These are phyloP conservation scores for Eulemur rufifrons DNA, from an alignment of 2,113 vertebrate species.

Conservation along the genomic window DNA sequence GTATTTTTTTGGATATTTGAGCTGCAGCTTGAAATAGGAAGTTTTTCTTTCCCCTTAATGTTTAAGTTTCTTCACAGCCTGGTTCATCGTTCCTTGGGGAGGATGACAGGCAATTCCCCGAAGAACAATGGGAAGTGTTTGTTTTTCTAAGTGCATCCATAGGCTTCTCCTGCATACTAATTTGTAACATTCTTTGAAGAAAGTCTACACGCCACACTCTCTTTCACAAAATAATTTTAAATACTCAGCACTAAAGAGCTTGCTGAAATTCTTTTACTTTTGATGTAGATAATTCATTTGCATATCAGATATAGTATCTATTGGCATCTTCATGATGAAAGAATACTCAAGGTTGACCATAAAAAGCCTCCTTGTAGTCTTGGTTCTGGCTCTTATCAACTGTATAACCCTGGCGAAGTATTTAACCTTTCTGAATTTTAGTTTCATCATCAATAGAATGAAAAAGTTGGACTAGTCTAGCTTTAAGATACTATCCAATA, in stretches of 20 bases:
- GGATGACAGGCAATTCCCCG: background rate
- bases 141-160: background rate
- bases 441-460: background rate
- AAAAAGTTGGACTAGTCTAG: rapidly evolving
- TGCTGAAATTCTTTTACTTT: background rate
- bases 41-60: background rate
- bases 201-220: background rate
- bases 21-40: background rate
- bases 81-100: background rate
- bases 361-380: background rate
- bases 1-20: background rate
- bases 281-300: background rate
- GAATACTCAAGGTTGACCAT: background rate
- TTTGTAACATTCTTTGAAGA: background rate
- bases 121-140: background rate
- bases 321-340: background rate
- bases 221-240: background rate
- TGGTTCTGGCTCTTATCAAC: background rate
- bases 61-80: background rate
- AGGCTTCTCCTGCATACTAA: background rate
- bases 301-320: background rate
- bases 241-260: background rate
- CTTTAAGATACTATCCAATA: background rate
- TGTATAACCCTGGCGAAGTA: background rate
- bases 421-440: background rate